Percentiles rank a stretch among this genome's conserved stretches.
These are phyloP conservation scores for Hydriomena furcata DNA, from an alignment of 2,888 invertebrate species.

Conservation along the genomic window DNA sequence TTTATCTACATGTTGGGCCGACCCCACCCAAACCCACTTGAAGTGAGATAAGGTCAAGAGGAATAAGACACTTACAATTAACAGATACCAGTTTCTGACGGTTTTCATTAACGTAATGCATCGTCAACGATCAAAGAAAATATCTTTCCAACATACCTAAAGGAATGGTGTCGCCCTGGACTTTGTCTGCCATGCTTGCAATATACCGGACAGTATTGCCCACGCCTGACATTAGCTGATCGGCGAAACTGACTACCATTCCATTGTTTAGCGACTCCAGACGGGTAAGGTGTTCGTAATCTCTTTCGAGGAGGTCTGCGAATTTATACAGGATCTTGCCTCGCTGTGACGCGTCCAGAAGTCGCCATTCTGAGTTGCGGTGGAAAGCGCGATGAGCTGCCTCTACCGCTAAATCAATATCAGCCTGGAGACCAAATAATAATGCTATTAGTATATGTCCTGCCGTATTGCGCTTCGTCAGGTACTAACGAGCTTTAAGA, in stretches of 20 bases:
- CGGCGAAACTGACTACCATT: constrained; percentile 87
- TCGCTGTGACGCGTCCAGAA: constrained; percentile 91
- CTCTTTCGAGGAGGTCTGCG: constrained; percentile 90
- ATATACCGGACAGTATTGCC: constrained; percentile 87
- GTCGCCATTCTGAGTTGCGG: constrained; percentile 88
- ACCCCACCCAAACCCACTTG: no score
- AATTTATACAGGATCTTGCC: constrained; percentile 88
- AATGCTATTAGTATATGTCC: neutral
- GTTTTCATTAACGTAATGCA: no score
- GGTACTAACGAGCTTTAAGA: no score
- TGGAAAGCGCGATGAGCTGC: constrained; percentile 90
- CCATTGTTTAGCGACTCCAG: constrained; percentile 96
- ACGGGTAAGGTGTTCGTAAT: constrained; percentile 88
- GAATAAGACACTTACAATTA: no score
- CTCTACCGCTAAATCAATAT: constrained; percentile 89
- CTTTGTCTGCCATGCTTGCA: constrained; percentile 95
- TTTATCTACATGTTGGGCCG: no score
- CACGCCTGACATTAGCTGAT: constrained; percentile 71
- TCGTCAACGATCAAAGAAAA: no score
- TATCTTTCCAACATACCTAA: constrained; percentile 19
- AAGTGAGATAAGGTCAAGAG: no score
- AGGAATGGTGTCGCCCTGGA: constrained; percentile 84
- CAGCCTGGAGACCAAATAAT: constrained; percentile 73
- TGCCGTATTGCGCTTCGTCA: no score
- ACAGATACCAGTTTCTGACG: no score